Evolutionary conservation across 2,888 invertebrate species (phyloP), one percentile per base, ranked within the genome.

Genomic region (Drosophila anceps): DNA sequence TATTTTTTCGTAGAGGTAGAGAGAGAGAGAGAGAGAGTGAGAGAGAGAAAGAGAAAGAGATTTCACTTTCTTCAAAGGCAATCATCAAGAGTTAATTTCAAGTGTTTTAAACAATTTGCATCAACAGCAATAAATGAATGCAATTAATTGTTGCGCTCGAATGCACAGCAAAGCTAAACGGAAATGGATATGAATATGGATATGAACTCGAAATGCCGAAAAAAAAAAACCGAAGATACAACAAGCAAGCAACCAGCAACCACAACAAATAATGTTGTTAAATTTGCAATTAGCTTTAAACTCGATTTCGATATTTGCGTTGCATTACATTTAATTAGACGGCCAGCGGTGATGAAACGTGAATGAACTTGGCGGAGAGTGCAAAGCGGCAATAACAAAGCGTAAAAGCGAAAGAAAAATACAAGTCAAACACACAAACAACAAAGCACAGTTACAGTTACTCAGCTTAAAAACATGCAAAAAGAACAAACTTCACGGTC

Each of bases 71-170:
- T 81, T 77, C 57, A n/a, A 37, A 41, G 35, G 65, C 86, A 83
- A 71, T 85, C 70, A 83, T 68, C 66, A 67, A 69, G 68, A 68
- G 74, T 46, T 71, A 51, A 65, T 80, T 76, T 71, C 37, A 63
- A 76, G 37, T 67, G 60, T 79, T 75, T 69, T 65, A 27, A 71
- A 71, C 63, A 66, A 87, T 87, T 82, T 88, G 86, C 81, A 74
- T 83, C 53, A 58, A 60, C 58, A 58, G 57, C 58, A 58, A 60
- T 35, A 54, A 54, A 20, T 27, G 27, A 39, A 53, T 27, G 76
- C 81, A 82, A 81, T 88, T 89, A 84, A 85, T 80, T 90, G 87
- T 80, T 90, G 68, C 86, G 83, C 88, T 88, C 81, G 75, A 90
- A 67, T 82, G 90, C 83, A 59, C 70, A 37, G 55, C 20, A 43